Base-by-base conservation (phyloP, 1,140 invertebrate genomes). In the Microplitis mediator region DNA sequence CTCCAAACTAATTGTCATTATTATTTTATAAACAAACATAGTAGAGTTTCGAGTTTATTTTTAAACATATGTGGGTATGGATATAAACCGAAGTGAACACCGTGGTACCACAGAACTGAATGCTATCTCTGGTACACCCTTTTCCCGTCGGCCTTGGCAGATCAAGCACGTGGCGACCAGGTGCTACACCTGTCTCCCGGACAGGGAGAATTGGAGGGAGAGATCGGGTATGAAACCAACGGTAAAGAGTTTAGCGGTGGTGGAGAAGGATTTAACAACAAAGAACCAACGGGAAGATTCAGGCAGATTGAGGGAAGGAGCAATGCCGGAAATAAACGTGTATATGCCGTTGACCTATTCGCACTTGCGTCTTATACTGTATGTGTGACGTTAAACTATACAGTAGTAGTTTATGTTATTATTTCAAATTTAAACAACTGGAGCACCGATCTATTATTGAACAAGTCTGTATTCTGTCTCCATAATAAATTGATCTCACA, bases 251-350 rank as follows among this genome's bases (percentile, higher is more conserved):
- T 62, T 65, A 69, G 60, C 61, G 51, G 51, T 64, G 66, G 36
- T 58, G 51, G 23, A 16, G 58, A 31, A 39, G 14, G 69, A 65
- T 64, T 66, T 31, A 62, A 69, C 32, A 36, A 70, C 54, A 45
- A 62, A 68, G 56, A 65, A 13, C 51, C 16, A 69, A 71, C 64
- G 52, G 72, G 50, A 72, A 31, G 61, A 67, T 50, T 16, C 64
- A 39, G 72, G 50, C 69, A 31, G 61, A 67, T 50, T 16, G 65
- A 72, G 11, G 54, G 52, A 69, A 74, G 79, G 81, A 77, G 77
- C 78, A 81, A 84, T 82, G 82, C 82, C 84, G 83, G 84, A 85
- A 85, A 85, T 85, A 85, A 85, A 82, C 81, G 75, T 70, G 52
- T 68, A 70, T 75, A 75, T 83, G 81, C 78, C 84, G 84, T 84